These are phyloP conservation scores for Diadromus collaris DNA, from an alignment of 2,888 invertebrate species.

Conservation along the genomic window DNA sequence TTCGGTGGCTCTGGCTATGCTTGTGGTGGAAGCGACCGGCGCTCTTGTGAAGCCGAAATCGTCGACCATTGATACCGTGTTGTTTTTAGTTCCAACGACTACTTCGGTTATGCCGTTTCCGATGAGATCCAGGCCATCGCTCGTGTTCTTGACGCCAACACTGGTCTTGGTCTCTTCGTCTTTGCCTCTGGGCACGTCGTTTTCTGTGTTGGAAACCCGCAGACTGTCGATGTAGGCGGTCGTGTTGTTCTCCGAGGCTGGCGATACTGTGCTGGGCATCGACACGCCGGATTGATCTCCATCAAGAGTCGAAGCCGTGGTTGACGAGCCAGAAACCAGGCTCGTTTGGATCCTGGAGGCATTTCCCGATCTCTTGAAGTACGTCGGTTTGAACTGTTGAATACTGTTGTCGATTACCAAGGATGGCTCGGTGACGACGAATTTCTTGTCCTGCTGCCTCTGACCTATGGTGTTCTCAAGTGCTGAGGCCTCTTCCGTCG, in stretches of 20 bases:
- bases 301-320: slow-evolving; percentile 6
- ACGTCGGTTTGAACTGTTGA: slow-evolving; percentile 69
- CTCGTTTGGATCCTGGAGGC: slow-evolving; percentile 45
- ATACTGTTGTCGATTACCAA: slow-evolving; percentile 71
- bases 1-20: slow-evolving; percentile 40
- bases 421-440: slow-evolving; percentile 70
- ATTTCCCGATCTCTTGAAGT: slow-evolving; percentile 66
- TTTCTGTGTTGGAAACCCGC: slow-evolving; percentile 43
- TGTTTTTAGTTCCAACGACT: slow-evolving; percentile 43
- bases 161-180: slow-evolving; percentile 54
- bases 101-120: slow-evolving; percentile 70
- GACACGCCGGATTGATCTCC: slow-evolving; percentile 24
- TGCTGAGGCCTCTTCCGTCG: slow-evolving; percentile 67
- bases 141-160: slow-evolving; percentile 48
- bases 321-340: not conserved
- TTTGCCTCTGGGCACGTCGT: slow-evolving; percentile 55
- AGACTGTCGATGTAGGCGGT: slow-evolving; percentile 3
- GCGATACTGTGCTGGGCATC: slow-evolving; percentile 23
- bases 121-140: slow-evolving; percentile 62
- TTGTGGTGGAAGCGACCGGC: not conserved
- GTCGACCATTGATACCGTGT: slow-evolving; percentile 4
- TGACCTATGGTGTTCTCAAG: slow-evolving; percentile 73
- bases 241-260: slow-evolving; percentile 19
- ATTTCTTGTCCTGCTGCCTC: slow-evolving; percentile 65
- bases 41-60: not conserved